Evolutionary conservation across 92 coral and sea anemone genomes (phyloP), one percentile per base, ranked within the genome.

Genomic region (Epizoanthus stellaris): DNA sequence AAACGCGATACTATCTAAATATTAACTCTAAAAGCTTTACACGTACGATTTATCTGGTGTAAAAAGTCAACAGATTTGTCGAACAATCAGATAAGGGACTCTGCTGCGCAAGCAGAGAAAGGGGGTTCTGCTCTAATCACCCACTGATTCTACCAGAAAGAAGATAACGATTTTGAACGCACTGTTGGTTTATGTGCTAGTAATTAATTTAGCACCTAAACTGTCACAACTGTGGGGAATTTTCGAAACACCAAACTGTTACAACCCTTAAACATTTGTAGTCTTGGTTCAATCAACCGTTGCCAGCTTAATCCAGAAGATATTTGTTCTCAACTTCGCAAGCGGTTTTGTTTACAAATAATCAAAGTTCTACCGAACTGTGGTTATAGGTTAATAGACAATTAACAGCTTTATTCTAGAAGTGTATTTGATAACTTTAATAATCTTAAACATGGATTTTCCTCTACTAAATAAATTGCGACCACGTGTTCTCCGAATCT

Each of bases 81-180:
- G n/a, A 17, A 1, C 17, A 3, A 68, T 68, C 73, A 36, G 42
- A 68, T 38, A 68, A 68, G 39, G 52, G 9, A 38, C 73, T 67
- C 72, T n/a, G 14, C 73, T 68, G 73, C 42, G 73, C 73, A 13
- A 67, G 43, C 73, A 68, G 73, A 68, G 13, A 25, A 61, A 17
- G 66, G 25, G 66, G 11, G 21, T 61, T 61, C 25, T 17, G 66
- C 66, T 68, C 17, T 15, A 13, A 68, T 12, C 23, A 14, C 73
- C 73, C 47, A 4, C 47, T 68, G 49, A 19, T 68, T 68, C 1
- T 34, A 25, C 23, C 13, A 34, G 12, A 38, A 52, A 52, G 56
- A 52, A 52, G 56, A 52, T 52, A 52, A 52, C 56, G 56, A 52
- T 6, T 52, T 52, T 52, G 56, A 7, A 52, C 12, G 56, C 56